Evolutionary conservation across 2,888 invertebrate species (phyloP), one percentile per base, ranked within the genome.

Genomic region (Malacosoma neustria): DNA sequence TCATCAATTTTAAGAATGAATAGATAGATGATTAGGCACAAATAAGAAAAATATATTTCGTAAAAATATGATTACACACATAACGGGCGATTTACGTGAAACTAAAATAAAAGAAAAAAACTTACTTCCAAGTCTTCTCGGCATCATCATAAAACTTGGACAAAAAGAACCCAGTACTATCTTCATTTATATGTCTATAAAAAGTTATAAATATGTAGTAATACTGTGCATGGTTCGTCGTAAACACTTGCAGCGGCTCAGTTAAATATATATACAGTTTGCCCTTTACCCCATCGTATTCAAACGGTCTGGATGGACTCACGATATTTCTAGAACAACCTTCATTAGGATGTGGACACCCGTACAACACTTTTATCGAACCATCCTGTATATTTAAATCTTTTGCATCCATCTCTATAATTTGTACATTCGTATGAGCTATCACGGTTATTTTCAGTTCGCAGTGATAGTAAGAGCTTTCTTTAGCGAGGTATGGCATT

Each of bases 371-470:
- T 51, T 61, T 58, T 2, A 84, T 59, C 0, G 69, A 57, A 1
- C 60, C 60, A 29, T 57, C 47, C 9, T 55, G 51, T 29, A 84
- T 64, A 13, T 68, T 59, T 39, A 84, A 51, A 33, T 75, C 69
- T 36, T 61, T 70, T 2, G 79, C 75, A 29, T 80, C 73, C 12
- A 85, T 47, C 33, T 72, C 76, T 29, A 85, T 76, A 4, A 69
- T 39, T 33, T 55, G 60, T 6, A 81, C 70, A 37, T 72, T 65
- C 1, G 64, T 68, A 30, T 79, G 77, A 0, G 77, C 76, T 34
- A 84, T 80, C 9, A 84, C 61, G 4, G 76, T 76, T 40, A 85
- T 79, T 2, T 60, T 57, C 32, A 81, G 48, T 32, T 76, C 71
- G 60, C 82, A 75, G 30, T 80, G 68, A 36, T 73, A 84, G 51